Base-by-base conservation (phyloP, 2,797 vertebrate genomes). In the Syndactyla subalaris region DNA sequence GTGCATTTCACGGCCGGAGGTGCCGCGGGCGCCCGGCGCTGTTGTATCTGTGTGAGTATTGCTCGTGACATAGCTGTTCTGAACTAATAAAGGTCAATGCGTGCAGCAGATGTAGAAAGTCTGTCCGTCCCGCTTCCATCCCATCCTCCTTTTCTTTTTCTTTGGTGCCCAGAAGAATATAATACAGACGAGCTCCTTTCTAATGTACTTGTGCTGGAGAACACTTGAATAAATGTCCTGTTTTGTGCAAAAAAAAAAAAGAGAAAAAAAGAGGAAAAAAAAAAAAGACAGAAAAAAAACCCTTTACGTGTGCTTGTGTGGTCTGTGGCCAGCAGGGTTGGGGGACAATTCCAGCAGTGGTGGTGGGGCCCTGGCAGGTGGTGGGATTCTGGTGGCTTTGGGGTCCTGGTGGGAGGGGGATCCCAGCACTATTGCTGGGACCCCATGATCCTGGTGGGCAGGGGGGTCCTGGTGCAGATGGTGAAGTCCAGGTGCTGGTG, bases 151-250 rank as follows among this genome's bases (percentile, higher is more conserved):
- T 83, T 62, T 90, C 92, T 82, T 88, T 93, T 92, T 55, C 58
- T 94, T 98, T 98, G 98, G 98, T 99, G 98, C 99, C 98, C 99
- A 98, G 98, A 99, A 98, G 91, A 97, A 41, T 97, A 97, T 92
- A 97, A 97, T 94, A 91, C 98, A 98, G 98, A 98, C 98, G 98
- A 99, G 98, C 98, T 99, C 98, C 98, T 98, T 98, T 98, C 98
- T 98, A 98, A 99, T 99, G 99, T 99, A 99, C 98, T 99, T 99
- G 99, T 99, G 99, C 99, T 99, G 99, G 99, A 99, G 98, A 99
- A 99, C 99, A 99, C 99, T 99, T 99, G 99, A 99, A 99, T 99
- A 99, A 99, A 99, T 99, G 99, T 99, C 98, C 99, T 99, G 98
- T 99, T 99, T 99, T 99, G 99, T 99, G 99, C 98, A 98, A 98